phyloP scores from a whole-genome alignment of 2,888 invertebrate genomes.

The Eupeodes luniger region DNA sequence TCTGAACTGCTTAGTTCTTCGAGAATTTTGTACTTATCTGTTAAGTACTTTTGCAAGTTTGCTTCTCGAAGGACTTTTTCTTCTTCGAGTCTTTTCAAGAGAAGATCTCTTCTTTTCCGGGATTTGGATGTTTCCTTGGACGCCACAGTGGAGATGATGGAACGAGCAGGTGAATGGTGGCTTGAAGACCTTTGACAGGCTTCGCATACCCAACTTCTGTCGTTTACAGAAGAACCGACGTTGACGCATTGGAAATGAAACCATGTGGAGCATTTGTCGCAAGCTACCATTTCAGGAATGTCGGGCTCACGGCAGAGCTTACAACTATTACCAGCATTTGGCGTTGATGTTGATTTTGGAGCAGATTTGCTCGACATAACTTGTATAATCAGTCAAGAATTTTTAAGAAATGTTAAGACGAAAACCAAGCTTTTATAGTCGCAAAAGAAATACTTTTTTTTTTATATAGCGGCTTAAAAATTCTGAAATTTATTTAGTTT shows the following conservation, averaged over 20 bases:
- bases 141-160: neutral
- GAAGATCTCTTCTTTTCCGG: neutral
- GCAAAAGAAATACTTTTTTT: too few relatives aligned
- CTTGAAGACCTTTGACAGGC: neutral
- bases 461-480: too few relatives aligned
- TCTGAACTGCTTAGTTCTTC: conserved; percentile 14
- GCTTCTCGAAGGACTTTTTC: conserved; percentile 15
- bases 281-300: conserved; percentile 17
- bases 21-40: too few relatives aligned
- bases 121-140: neutral
- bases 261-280: conserved; percentile 15
- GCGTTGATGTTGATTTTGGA: neutral
- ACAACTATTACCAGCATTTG: neutral
- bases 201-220: conserved; percentile 10
- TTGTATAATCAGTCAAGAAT: too few relatives aligned
- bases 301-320: neutral
- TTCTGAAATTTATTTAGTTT: too few relatives aligned
- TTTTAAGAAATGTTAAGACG: too few relatives aligned
- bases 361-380: neutral
- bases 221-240: conserved; percentile 20
- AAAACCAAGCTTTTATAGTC: too few relatives aligned
- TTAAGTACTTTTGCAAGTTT: conserved; percentile 16
- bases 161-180: neutral
- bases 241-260: conserved; percentile 19
- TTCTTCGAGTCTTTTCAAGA: conserved; percentile 14